phyloP scores from a whole-genome alignment of 2,797 vertebrate species.

The Buphagus erythrorhynchus region DNA sequence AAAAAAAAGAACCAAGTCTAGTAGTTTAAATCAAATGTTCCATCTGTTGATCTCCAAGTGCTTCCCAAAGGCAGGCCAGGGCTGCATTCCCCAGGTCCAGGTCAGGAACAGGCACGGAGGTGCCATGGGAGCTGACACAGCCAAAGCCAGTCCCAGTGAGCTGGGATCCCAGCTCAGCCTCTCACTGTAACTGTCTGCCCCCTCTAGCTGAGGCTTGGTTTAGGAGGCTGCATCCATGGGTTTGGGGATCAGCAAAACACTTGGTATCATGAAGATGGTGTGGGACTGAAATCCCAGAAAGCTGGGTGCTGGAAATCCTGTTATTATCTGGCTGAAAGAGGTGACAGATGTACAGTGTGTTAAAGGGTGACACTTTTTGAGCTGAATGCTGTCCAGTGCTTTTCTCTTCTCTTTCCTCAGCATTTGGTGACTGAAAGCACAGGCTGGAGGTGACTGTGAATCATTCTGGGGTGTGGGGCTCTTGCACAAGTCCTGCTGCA shows the following conservation, averaged over 20 bases:
- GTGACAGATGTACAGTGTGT: neutral
- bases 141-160: neutral
- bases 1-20: neutral
- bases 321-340: neutral
- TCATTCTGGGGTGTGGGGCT: neutral
- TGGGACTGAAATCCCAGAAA: neutral
- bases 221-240: neutral
- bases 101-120: neutral
- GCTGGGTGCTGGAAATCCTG: neutral
- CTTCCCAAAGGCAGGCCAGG: neutral
- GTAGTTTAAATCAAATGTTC: neutral
- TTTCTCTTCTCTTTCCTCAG: neutral
- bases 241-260: neutral
- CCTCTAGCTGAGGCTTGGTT: neutral
- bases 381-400: neutral
- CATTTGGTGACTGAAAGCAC: neutral
- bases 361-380: neutral
- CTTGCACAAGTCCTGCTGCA: neutral
- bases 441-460: neutral
- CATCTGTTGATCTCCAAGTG: neutral
- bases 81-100: neutral
- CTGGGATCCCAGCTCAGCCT: neutral
- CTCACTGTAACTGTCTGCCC: neutral
- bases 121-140: neutral
- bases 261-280: neutral